These are phyloP conservation scores for Ornithorhynchus anatinus DNA, from an alignment of 2,113 vertebrate species.

Conservation along the genomic window DNA sequence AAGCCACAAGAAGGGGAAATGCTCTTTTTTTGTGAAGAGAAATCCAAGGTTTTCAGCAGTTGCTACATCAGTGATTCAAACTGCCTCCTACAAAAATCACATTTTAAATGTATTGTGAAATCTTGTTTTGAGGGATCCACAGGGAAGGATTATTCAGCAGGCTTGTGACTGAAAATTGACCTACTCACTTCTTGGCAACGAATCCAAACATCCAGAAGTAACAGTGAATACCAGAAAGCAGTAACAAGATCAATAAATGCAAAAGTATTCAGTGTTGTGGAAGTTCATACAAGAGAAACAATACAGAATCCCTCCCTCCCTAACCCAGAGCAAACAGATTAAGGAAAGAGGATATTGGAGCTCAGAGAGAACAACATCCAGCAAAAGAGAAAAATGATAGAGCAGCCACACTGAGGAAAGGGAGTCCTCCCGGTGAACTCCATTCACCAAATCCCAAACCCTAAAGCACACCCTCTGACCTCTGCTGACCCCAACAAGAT, in stretches of 20 bases:
- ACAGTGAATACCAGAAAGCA: background rate
- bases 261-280: background rate
- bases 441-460: slow-evolving; percentile 36
- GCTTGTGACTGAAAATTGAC: background rate
- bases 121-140: background rate
- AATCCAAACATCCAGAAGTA: background rate
- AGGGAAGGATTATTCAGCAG: background rate
- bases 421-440: slow-evolving; percentile 22
- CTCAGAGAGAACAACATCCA: background rate
- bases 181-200: background rate
- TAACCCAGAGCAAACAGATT: background rate
- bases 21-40: background rate
- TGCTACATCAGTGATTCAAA: background rate
- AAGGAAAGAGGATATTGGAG: background rate
- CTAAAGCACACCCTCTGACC: slow-evolving; percentile 7
- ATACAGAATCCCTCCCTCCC: background rate
- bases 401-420: slow-evolving; percentile 19
- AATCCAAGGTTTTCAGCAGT: background rate
- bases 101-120: background rate
- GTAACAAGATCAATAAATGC: background rate
- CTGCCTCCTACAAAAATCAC: background rate
- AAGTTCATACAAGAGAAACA: background rate
- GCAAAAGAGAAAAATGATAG: background rate
- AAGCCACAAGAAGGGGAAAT: background rate
- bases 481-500: slow-evolving; percentile 20